These are phyloP conservation scores for Ommatoiulus sabulosus DNA, from an alignment of 2,888 invertebrate genomes.

Conservation along the genomic window DNA sequence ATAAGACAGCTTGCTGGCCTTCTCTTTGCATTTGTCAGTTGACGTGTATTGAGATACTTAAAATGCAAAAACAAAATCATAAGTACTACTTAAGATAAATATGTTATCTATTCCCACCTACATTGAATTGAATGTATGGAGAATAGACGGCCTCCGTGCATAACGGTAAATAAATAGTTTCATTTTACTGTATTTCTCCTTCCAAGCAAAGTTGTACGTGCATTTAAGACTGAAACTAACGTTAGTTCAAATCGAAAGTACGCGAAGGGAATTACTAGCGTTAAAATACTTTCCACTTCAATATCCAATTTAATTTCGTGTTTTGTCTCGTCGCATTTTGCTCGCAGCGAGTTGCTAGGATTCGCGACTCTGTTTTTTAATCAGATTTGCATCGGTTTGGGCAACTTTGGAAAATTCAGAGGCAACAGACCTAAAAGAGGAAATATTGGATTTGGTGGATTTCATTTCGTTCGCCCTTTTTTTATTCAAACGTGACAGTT, in stretches of 20 bases:
- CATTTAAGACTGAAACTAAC: not conserved
- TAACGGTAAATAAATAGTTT: not conserved
- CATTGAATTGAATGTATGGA: not conserved
- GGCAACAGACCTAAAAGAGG: not conserved
- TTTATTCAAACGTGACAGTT: slow-evolving; percentile 24
- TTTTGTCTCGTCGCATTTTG: not conserved
- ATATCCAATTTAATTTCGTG: slow-evolving; percentile 36
- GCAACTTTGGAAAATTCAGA: not conserved
- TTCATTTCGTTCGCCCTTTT: slow-evolving; percentile 6
- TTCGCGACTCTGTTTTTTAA: not conserved
- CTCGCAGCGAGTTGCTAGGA: not conserved
- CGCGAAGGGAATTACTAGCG: not conserved
- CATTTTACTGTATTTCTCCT: not conserved
- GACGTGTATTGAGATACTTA: not conserved
- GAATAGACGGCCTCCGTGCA: not conserved
- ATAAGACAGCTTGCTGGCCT: not conserved
- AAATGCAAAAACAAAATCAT: slow-evolving; percentile 9
- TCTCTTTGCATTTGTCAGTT: not conserved
- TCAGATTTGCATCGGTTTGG: not conserved
- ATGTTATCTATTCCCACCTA: not conserved
- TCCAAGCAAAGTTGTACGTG: not conserved
- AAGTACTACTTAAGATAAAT: not conserved
- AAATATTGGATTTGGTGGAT: slow-evolving; percentile 17
- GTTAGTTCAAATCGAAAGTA: not conserved
- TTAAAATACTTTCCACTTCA: slow-evolving; percentile 36